Evolutionary conservation across 2,888 invertebrate genomes (phyloP).

Genomic region (Acrobasis suavella): DNA sequence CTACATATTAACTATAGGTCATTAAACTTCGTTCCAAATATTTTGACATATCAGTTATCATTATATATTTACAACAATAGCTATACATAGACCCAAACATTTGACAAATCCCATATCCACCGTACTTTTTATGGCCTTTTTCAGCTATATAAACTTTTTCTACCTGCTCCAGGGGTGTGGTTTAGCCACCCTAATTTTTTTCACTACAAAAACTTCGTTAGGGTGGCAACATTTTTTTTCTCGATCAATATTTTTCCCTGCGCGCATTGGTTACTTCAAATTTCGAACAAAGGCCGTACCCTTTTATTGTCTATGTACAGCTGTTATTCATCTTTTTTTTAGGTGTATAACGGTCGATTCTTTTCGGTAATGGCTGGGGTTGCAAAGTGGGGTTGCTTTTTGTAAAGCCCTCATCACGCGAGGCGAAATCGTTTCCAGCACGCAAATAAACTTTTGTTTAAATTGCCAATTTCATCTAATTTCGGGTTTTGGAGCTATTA

Average conservation of each 20-base stretch:
- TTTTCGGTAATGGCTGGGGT: conserved; percentile 75
- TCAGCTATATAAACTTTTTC: conserved; percentile 50
- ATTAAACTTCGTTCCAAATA: not conserved
- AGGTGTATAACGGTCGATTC: conserved; percentile 72
- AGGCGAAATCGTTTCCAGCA: conserved; percentile 66
- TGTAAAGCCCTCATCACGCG: conserved; percentile 67
- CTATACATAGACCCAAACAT: conserved; percentile 26
- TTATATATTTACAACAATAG: conserved; percentile 15
- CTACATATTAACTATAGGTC: not conserved
- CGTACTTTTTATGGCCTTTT: conserved; percentile 48
- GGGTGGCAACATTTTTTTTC: conserved; percentile 76
- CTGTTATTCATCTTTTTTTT: conserved; percentile 75
- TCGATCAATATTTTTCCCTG: conserved; percentile 72
- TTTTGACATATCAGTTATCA: conserved; percentile 1
- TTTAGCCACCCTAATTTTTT: conserved; percentile 71
- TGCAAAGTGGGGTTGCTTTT: conserved; percentile 69
- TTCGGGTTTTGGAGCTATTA: conserved; percentile 7
- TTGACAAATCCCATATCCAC: conserved; percentile 33
- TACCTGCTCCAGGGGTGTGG: conserved; percentile 73
- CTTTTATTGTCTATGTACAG: conserved; percentile 61
- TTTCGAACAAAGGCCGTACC: conserved; percentile 60
- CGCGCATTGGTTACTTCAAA: conserved; percentile 60
- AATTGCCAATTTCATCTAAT: conserved; percentile 24
- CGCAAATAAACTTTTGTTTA: conserved; percentile 55
- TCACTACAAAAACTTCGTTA: conserved; percentile 53